Percentiles rank a stretch among this genome's conserved stretches.
Evolutionary conservation across 2,797 vertebrate species (phyloP).

Genomic region (Brachyrhaphis roseni): DNA sequence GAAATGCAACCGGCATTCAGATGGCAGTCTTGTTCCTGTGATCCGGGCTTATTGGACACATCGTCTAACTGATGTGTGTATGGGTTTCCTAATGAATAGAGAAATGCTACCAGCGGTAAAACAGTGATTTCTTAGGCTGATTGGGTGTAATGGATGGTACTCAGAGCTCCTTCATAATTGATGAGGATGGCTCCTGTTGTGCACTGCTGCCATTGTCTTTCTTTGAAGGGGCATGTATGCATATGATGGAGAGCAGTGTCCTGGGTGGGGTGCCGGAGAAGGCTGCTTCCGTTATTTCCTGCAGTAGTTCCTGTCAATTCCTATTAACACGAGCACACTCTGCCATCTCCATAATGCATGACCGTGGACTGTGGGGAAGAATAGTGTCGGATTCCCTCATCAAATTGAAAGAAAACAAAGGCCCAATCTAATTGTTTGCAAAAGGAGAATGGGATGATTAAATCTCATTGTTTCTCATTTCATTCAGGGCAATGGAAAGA

Average conservation of each 20-base stretch:
- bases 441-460: conserved; percentile 66
- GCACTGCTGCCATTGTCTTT: conserved; percentile 19
- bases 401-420: conserved; percentile 72
- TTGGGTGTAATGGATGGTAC: conserved; percentile 77
- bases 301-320: conserved; percentile 68
- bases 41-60: conserved; percentile 55
- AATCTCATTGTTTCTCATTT: conserved; percentile 62
- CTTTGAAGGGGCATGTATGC: conserved; percentile 3
- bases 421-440: conserved; percentile 73
- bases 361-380: conserved; percentile 47
- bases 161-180: conserved; percentile 80
- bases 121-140: conserved; percentile 78
- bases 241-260: conserved; percentile 15
- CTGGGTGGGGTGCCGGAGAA: conserved; percentile 53
- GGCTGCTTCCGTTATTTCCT: conserved; percentile 64
- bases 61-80: conserved; percentile 44
- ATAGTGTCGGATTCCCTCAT: conserved; percentile 61
- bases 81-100: conserved; percentile 68
- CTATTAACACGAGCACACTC: conserved; percentile 64
- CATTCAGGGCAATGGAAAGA: conserved; percentile 22
- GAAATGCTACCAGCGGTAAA: conserved; percentile 73
- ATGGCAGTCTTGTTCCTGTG: conserved; percentile 59
- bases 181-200: conserved; percentile 70
- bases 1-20: conserved; percentile 69
- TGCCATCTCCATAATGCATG: conserved; percentile 67